A percentile compares a stretch with the other conserved stretches of the same genome.
Conservation (phyloP, 2,888 invertebrate species). For the Phorcus lineatus region DNA sequence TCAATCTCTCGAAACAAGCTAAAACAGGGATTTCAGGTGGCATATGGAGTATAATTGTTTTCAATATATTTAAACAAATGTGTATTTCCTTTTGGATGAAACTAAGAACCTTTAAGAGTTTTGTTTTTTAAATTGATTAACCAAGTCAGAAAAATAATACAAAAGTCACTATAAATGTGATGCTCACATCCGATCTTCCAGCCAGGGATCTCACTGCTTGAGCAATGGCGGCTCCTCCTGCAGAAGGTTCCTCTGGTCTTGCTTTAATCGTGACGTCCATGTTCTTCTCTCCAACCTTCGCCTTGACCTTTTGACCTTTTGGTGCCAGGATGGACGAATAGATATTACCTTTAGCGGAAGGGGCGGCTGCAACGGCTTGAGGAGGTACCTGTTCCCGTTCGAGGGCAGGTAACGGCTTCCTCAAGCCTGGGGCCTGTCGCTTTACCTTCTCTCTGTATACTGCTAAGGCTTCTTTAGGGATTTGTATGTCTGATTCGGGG, state of each 20-base stretch:
- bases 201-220: background rate
- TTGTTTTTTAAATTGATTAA: too few species aligned
- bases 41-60: too few species aligned
- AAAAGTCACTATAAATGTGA: background rate
- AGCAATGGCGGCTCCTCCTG: background rate
- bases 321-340: background rate
- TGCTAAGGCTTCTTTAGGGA: background rate
- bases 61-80: too few species aligned
- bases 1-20: too few species aligned
- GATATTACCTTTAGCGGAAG: background rate
- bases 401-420: too few species aligned
- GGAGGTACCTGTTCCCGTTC: background rate
- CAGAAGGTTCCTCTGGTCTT: background rate
- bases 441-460: background rate
- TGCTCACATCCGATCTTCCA: background rate
- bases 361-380: background rate
- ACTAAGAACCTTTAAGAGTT: too few species aligned
- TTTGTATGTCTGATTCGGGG: background rate
- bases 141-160: too few species aligned
- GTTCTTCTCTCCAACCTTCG: background rate
- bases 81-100: too few species aligned
- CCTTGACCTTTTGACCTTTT: background rate
- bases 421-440: too few species aligned
- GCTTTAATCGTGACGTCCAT: background rate
- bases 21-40: too few species aligned